Percentiles rank a stretch among this genome's conserved stretches.
These are phyloP conservation scores for Rhea pennata DNA, from an alignment of 2,113 vertebrate species.

Conservation along the genomic window DNA sequence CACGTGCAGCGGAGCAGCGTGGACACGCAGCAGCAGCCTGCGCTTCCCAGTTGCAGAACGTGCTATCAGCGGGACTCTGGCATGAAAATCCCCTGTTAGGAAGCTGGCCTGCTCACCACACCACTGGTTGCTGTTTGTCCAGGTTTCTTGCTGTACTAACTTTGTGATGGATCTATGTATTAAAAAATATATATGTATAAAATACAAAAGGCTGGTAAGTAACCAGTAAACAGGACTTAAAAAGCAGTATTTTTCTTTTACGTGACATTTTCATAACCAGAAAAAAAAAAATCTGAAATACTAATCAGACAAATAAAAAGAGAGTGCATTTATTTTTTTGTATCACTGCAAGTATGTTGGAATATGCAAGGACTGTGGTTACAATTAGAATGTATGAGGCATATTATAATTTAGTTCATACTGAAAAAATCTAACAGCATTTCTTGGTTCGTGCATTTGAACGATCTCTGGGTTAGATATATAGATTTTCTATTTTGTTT, in stretches of 20 bases:
- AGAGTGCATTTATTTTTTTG: slow-evolving; percentile 85
- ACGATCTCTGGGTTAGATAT: slow-evolving; percentile 84
- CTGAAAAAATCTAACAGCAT: slow-evolving; percentile 81
- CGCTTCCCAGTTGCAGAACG: slow-evolving; percentile 37
- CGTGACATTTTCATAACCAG: slow-evolving; percentile 81
- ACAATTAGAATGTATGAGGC: slow-evolving; percentile 93
- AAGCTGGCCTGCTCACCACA: slow-evolving; percentile 63
- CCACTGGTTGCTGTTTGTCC: slow-evolving; percentile 67
- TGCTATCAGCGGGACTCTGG: neutral
- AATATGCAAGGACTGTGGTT: slow-evolving; percentile 92
- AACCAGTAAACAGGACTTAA: slow-evolving; percentile 77
- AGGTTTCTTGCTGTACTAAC: slow-evolving; percentile 75
- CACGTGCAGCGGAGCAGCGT: neutral
- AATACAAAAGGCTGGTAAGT: slow-evolving; percentile 69
- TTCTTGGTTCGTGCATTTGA: slow-evolving; percentile 84
- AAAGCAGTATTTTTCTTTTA: slow-evolving; percentile 85
- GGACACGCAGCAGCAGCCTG: neutral
- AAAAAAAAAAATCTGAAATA: slow-evolving; percentile 65
- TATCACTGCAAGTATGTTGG: slow-evolving; percentile 89
- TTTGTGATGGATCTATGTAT: slow-evolving; percentile 82
- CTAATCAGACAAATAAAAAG: slow-evolving; percentile 79
- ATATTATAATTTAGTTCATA: slow-evolving; percentile 90
- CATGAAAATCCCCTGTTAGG: neutral
- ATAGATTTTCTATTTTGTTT: slow-evolving; percentile 90
- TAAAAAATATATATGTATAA: slow-evolving; percentile 81